phyloP scores from a whole-genome alignment of 2,888 invertebrate genomes.

The Eumerus sabulonum region DNA sequence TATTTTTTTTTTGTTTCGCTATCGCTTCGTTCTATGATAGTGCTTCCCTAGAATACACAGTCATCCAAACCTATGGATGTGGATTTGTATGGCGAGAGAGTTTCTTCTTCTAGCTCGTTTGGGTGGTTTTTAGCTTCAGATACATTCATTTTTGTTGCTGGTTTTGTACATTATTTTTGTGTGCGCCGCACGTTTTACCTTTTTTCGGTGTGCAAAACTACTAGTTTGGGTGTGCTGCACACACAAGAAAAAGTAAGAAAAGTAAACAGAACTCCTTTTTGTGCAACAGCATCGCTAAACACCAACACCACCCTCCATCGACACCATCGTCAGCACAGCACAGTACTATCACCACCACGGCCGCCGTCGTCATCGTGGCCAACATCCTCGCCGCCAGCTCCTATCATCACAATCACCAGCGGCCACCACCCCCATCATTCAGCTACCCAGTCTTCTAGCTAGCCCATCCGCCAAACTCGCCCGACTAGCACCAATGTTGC shows the following conservation, averaged over 20 bases:
- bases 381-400: neutral
- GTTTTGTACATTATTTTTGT: constrained; percentile 58
- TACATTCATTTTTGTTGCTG: constrained; percentile 20
- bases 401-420: neutral
- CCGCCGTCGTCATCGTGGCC: too few relatives aligned
- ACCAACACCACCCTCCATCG: constrained; percentile 38
- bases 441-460: constrained; percentile 34
- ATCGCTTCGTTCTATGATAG: constrained; percentile 55
- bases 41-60: constrained; percentile 40
- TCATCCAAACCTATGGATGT: constrained; percentile 26
- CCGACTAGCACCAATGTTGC: neutral
- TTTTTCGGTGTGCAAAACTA: constrained; percentile 71
- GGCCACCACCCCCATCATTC: constrained; percentile 39
- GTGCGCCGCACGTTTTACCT: constrained; percentile 64
- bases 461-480: constrained; percentile 9
- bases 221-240: constrained; percentile 72
- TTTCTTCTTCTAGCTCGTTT: constrained; percentile 51
- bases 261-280: constrained; percentile 70
- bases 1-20: constrained; percentile 48
- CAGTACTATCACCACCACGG: neutral
- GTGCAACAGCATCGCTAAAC: constrained; percentile 65
- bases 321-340: constrained; percentile 15
- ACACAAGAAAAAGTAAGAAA: constrained; percentile 61
- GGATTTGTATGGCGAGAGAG: constrained; percentile 18
- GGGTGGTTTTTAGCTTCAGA: constrained; percentile 42